Conservation (phyloP, 2,113 vertebrate genomes). For the Macrotis lagotis region DNA sequence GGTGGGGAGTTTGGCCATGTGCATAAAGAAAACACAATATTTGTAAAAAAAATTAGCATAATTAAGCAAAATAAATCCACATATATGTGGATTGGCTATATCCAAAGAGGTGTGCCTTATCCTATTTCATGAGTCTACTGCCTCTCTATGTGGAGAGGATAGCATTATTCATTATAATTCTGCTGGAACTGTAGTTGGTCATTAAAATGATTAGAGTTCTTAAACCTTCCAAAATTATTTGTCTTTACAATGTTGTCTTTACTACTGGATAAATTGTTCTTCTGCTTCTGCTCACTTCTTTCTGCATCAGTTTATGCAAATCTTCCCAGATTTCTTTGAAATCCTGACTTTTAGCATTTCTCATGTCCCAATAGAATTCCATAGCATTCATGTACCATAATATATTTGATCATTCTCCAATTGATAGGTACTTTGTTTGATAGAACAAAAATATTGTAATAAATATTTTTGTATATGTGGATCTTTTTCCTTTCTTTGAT, state of each 20-base stretch:
- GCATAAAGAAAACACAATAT: not conserved
- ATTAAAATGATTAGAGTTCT: not conserved
- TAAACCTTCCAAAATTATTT: not conserved
- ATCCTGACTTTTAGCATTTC: not conserved
- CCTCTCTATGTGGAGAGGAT: too few species aligned
- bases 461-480: not conserved
- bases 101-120: not conserved
- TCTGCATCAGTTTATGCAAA: not conserved
- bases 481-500: not conserved
- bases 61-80: not conserved
- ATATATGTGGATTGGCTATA: not conserved
- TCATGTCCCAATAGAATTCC: not conserved
- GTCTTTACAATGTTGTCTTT: not conserved
- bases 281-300: not conserved
- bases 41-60: not conserved
- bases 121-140: not conserved
- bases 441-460: not conserved
- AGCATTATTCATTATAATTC: too few species aligned
- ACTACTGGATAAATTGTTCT: not conserved
- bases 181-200: not conserved
- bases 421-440: not conserved
- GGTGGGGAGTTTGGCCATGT: not conserved
- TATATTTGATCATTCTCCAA: not conserved
- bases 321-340: not conserved
- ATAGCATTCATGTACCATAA: not conserved